Conservation (phyloP, 2,113 vertebrate genomes). For the Hiodon alosoides region DNA sequence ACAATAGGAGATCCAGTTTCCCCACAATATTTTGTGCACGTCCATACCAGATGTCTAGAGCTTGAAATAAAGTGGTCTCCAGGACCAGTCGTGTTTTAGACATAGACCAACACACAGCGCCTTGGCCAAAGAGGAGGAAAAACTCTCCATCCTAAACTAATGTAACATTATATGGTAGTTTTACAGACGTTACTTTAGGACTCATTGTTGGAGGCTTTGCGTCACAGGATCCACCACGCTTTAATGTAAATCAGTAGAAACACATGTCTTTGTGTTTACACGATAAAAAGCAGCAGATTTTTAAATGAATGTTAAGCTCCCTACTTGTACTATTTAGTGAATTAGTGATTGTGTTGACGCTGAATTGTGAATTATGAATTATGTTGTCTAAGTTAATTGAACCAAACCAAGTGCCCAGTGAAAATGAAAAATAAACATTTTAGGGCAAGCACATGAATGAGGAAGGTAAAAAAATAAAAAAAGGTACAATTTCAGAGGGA, state of each 20-base stretch:
- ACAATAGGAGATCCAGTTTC: background rate
- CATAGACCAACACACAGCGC: background rate
- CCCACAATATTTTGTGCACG: background rate
- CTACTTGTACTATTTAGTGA: background rate
- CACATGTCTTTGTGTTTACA: background rate
- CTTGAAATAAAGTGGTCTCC: background rate
- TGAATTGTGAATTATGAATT: background rate
- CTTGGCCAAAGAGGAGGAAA: background rate
- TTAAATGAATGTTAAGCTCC: background rate
- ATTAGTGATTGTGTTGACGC: background rate
- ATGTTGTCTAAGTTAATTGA: background rate
- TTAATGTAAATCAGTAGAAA: background rate
- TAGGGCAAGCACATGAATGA: background rate
- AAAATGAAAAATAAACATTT: background rate
- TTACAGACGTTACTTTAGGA: background rate
- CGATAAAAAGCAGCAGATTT: conserved; percentile 5
- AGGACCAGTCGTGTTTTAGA: background rate
- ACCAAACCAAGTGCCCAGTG: background rate
- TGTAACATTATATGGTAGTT: background rate
- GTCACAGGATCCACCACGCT: background rate
- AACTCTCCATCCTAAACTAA: background rate
- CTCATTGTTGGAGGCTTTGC: background rate
- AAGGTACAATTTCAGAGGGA: too few species aligned
- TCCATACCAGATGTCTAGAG: conserved; percentile 6
- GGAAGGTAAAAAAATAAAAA: too few species aligned